phyloP scores from a whole-genome alignment of 2,888 invertebrate species.

The Neria commutata region DNA sequence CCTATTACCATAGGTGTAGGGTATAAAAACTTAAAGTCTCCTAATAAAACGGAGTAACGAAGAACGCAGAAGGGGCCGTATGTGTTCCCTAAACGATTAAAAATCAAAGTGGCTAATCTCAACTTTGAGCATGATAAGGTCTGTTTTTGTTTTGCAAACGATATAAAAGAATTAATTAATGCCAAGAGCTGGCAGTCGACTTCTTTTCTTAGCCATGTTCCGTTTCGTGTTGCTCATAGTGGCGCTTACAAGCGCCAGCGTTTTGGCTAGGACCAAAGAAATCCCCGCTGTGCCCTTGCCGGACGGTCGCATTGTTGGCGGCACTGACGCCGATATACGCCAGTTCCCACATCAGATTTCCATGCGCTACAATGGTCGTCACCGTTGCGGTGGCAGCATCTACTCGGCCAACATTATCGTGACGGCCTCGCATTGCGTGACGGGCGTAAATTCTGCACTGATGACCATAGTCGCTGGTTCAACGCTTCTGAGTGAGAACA shows the following conservation, averaged over 20 bases:
- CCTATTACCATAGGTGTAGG: too few species aligned
- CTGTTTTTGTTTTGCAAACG: too few species aligned
- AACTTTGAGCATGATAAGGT: too few species aligned
- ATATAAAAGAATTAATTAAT: too few species aligned
- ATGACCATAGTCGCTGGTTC: conserved; percentile 48
- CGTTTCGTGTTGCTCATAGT: conserved; percentile 15
- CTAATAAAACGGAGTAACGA: too few species aligned
- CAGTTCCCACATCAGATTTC: conserved; percentile 50
- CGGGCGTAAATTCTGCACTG: conserved; percentile 11
- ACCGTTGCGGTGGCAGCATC: conserved; percentile 52
- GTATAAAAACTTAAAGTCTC: too few species aligned
- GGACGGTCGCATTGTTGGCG: conserved; percentile 53
- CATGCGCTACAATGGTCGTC: conserved; percentile 44
- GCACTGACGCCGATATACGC: conserved; percentile 35
- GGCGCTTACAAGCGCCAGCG: conserved; percentile 4
- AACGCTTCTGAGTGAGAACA: conserved; percentile 29
- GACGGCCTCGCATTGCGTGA: conserved; percentile 50
- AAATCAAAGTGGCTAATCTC: too few species aligned
- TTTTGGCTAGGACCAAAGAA: conserved; percentile 8
- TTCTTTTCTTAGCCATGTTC: conserved; percentile 6
- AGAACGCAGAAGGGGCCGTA: too few species aligned
- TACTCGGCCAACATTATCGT: conserved; percentile 35
- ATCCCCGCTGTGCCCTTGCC: conserved; percentile 31
- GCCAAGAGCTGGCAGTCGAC: background rate
- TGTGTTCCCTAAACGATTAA: too few species aligned